Evolutionary conservation across 2,888 invertebrate species (phyloP), one percentile per base, ranked within the genome.

Genomic region (Galerucella calmariensis): DNA sequence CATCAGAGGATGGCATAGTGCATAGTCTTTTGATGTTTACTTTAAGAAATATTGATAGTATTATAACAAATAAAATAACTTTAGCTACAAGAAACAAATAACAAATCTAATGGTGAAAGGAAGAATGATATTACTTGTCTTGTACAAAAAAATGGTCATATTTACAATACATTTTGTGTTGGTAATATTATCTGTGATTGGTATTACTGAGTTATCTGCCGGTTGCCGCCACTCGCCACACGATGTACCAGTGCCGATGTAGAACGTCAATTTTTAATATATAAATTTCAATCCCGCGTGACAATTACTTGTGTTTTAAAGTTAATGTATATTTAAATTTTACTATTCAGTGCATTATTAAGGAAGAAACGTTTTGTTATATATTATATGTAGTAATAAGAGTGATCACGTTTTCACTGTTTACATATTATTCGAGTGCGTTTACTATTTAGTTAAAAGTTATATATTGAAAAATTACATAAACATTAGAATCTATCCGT

Each of bases 281-380:
- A 20, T 20, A 56, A 56, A 56, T 56, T 56, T 56, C 20, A 20
- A 82, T 81, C 83, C 83, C 83, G 84, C 84, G 82, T 83, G 82
- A 81, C 77, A 77, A 70, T 65, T 70, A 67, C 9, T 73, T 77
- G 75, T 66, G 72, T 71, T 71, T 74, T 77, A 73, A 77, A 65
- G 46, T 66, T 66, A 46, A 59, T 67, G 48, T 72, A 48, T 12
- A 59, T 66, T 41, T 12, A 6, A 63, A n/a, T 71, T 44, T 61
- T 58, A 48, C 14, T 14, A 48, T 66, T 58, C 12, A 8, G 27
- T 67, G 48, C 10, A 58, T 67, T 59, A 41, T 46, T n/a, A 20
- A 35, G 9, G 27, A 53, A n/a, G 10, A 48, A 27, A n/a, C 35
- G 11, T 16, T 75, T 61, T 68, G 62, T 65, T 67, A 68, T 72